phyloP scores from a whole-genome alignment of 2,888 invertebrate species.

The Ashinkailepas kermadecensis region DNA sequence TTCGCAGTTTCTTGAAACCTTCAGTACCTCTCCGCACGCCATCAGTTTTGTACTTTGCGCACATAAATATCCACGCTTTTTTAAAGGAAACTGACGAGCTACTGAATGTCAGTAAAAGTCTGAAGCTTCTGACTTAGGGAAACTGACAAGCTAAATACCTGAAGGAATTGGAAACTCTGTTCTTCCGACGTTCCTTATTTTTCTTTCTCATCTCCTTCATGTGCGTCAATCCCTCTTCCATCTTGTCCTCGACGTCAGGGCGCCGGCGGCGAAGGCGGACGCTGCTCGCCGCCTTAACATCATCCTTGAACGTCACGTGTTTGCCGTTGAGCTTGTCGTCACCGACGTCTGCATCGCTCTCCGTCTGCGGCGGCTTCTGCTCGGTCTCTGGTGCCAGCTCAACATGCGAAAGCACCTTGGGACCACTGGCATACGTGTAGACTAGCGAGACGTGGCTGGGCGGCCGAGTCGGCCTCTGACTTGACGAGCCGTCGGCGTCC shows the following conservation, averaged over 20 bases:
- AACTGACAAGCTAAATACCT: neutral
- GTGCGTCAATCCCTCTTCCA: neutral
- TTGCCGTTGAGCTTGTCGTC: neutral
- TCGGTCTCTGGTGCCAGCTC: neutral
- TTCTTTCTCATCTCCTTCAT: neutral
- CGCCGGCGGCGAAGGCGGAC: neutral
- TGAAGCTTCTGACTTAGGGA: too few relatives aligned
- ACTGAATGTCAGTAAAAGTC: too few relatives aligned
- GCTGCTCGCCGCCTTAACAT: neutral
- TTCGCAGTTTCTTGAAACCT: too few relatives aligned
- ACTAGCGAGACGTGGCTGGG: neutral
- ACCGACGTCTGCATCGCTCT: neutral
- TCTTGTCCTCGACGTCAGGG: neutral
- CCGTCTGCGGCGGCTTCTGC: neutral
- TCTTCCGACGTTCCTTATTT: neutral
- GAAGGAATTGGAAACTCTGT: neutral
- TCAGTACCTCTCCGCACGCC: too few relatives aligned
- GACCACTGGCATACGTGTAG: constrained; percentile 8
- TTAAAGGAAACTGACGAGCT: too few relatives aligned
- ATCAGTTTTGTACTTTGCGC: too few relatives aligned
- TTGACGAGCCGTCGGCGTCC: neutral
- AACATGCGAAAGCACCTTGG: constrained; percentile 1
- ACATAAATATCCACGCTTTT: too few relatives aligned
- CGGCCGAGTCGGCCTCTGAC: neutral
- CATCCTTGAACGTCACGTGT: neutral